These are phyloP conservation scores for Molorchus minor DNA, from an alignment of 2,888 invertebrate genomes.

Conservation along the genomic window DNA sequence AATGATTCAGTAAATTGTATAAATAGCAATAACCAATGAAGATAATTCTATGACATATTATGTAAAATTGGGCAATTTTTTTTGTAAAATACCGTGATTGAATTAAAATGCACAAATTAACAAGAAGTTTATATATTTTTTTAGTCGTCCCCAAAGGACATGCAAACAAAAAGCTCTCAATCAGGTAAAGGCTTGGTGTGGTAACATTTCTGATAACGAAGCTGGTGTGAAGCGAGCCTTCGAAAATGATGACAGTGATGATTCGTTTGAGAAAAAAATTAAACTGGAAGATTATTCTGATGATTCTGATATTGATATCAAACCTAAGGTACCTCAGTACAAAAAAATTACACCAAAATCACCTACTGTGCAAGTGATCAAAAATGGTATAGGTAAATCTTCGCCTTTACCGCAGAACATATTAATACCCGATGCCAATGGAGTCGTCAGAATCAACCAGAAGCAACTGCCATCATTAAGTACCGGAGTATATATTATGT, in stretches of 20 bases:
- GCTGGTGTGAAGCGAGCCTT: conserved; percentile 46
- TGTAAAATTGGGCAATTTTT: background rate
- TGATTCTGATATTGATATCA: conserved; percentile 47
- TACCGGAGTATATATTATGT: conserved; percentile 79
- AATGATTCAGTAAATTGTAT: no score
- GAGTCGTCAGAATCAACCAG: conserved; percentile 78
- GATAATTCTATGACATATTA: no score
- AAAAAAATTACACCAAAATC: conserved; percentile 37
- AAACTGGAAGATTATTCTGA: conserved; percentile 59
- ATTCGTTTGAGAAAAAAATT: conserved; percentile 59
- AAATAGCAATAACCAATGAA: no score
- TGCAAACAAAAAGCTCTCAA: conserved; percentile 84
- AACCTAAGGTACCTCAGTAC: conserved; percentile 29
- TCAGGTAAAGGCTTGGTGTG: conserved; percentile 87
- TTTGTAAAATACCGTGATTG: background rate
- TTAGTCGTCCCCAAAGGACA: conserved; percentile 75
- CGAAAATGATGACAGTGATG: conserved; percentile 55
- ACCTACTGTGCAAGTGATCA: conserved; percentile 27
- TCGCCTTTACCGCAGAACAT: conserved; percentile 54
- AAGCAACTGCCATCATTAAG: conserved; percentile 73
- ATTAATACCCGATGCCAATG: conserved; percentile 69
- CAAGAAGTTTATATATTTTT: conserved; percentile 31
- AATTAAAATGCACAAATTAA: background rate
- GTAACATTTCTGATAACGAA: conserved; percentile 68
- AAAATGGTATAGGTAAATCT: conserved; percentile 49